A percentile compares a stretch with the other conserved stretches of the same genome.
These are phyloP conservation scores for Typhlichthys eigenmanni DNA, from an alignment of 2,797 vertebrate genomes.

Conservation along the genomic window DNA sequence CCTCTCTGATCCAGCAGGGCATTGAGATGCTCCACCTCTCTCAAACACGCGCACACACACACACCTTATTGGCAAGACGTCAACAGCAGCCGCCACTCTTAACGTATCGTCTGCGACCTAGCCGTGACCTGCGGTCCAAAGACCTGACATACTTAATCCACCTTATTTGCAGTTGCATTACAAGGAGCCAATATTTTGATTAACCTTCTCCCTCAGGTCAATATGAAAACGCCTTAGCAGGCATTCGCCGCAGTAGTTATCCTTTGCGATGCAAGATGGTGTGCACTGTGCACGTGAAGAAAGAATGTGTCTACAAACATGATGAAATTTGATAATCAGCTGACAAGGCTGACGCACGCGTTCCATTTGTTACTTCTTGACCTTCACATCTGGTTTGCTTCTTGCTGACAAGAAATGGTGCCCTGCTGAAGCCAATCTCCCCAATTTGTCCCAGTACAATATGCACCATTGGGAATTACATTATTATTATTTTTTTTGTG, in stretches of 20 bases:
- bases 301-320: neutral
- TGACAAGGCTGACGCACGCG: neutral
- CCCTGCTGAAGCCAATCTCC: neutral
- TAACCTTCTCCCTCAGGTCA: conserved; percentile 36
- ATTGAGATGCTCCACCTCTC: conserved; percentile 18
- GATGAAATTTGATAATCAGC: neutral
- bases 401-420: no score
- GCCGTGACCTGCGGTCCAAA: conserved; percentile 8
- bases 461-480: conserved; percentile 27
- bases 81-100: conserved; percentile 10
- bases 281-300: neutral
- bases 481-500: conserved; percentile 54
- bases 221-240: conserved; percentile 31
- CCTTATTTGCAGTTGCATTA: conserved; percentile 30
- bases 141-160: conserved; percentile 32
- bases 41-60: neutral
- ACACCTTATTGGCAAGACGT: conserved; percentile 13
- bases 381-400: neutral
- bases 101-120: conserved; percentile 27
- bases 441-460: conserved; percentile 30
- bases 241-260: conserved; percentile 31
- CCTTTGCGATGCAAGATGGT: conserved; percentile 47
- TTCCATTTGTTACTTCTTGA: no score
- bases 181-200: conserved; percentile 41
- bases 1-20: neutral